Evolutionary conservation across 2,113 vertebrate genomes (phyloP), one percentile per base, ranked within the genome.

Genomic region (Eptesicus fuscus): DNA sequence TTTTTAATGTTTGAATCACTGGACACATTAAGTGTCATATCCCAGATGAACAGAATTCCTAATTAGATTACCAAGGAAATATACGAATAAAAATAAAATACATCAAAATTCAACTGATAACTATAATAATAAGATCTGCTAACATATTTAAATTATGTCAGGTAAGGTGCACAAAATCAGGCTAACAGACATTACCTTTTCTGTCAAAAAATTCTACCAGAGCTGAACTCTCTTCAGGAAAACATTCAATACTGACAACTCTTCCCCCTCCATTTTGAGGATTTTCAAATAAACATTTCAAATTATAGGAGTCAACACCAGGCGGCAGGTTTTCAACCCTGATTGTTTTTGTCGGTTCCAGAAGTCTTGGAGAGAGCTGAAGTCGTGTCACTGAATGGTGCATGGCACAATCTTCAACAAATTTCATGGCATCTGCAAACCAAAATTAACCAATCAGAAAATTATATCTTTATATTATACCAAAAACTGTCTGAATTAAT

Each of bases 261-360:
- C 88, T 97, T 0, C 98, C 99, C 18, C 94, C 98, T 89, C 98
- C 98, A 1, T 96, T 96, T 80, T n/a, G 97, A 70, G 98, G 97
- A 63, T 96, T 99, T 93, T 99, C 99, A 98, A 99, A 99, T 96
- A 98, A 99, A 32, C 99, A 7, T 0, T 59, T 47, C 25, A 99
- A 93, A 28, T 97, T 88, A 53, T 98, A 97, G 35, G 93, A 96
- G 49, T 85, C 56, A 0, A 95, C 84, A 76, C 96, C 90, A 71
- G 95, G 92, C 20, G 99, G 97, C 20, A 99, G 11, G 35, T 99
- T 98, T 97, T 99, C 99, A 86, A 98, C 98, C 37, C 97, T 95
- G 80, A 99, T 70, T 49, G 96, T 98, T 40, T 83, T 96, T 44
- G 99, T 98, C 79, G 49, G 59, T 96, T 99, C 99, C 70, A 99